Evolutionary conservation across 2,113 vertebrate species (phyloP).

Genomic region (Pongo abelii): DNA sequence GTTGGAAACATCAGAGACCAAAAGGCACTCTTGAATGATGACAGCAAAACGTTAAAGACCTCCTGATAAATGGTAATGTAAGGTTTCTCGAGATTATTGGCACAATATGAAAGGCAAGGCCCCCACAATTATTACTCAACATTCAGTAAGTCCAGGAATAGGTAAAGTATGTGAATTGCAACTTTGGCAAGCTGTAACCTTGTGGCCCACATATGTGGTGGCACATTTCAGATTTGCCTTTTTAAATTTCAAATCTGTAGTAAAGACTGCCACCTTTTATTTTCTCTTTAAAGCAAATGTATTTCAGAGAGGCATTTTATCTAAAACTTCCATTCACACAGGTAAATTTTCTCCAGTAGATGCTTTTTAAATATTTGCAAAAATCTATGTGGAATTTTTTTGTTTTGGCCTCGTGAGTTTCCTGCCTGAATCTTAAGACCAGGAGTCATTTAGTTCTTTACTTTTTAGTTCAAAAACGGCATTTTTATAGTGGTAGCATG

Average conservation of each 20-base stretch:
- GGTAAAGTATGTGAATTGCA: neutral
- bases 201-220: neutral
- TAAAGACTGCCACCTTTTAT: neutral
- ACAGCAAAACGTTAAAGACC: neutral
- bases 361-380: neutral
- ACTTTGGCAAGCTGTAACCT: neutral
- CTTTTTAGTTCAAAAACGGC: neutral
- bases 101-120: neutral
- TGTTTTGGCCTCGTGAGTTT: neutral
- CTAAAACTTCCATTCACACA: neutral
- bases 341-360: neutral
- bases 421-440: neutral
- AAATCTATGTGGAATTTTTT: slow-evolving; percentile 19
- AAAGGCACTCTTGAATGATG: neutral
- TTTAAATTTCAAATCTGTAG: neutral
- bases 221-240: neutral
- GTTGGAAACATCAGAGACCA: neutral
- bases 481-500: neutral
- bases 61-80: neutral
- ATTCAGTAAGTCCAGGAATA: neutral
- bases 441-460: neutral
- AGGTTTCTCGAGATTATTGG: neutral
- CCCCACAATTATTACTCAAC: neutral
- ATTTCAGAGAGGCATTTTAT: neutral
- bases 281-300: too few relatives aligned